These are phyloP conservation scores for Echinops telfairi DNA, from an alignment of 2,113 vertebrate genomes.

Conservation along the genomic window DNA sequence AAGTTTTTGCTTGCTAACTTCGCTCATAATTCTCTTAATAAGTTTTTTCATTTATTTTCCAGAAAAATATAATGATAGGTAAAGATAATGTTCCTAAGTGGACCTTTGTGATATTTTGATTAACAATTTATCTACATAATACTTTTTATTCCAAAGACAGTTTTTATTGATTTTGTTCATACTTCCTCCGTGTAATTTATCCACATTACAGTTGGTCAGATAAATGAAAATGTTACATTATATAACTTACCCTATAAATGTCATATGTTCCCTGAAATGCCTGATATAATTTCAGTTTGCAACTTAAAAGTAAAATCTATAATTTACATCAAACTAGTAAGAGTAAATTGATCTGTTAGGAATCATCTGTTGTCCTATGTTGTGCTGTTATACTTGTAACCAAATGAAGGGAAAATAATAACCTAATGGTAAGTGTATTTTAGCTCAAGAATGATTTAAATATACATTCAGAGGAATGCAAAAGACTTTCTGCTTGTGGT, in stretches of 20 bases:
- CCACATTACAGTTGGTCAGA: not conserved
- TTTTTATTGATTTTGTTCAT: not conserved
- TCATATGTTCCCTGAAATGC: not conserved
- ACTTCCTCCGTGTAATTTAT: not conserved
- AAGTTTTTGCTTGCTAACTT: slow-evolving; percentile 68
- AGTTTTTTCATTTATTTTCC: slow-evolving; percentile 31
- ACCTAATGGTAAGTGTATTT: not conserved
- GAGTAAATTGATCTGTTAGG: not conserved
- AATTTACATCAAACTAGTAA: not conserved
- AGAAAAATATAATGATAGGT: slow-evolving; percentile 3
- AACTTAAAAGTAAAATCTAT: not conserved
- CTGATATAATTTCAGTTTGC: not conserved
- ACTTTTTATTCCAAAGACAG: slow-evolving; percentile 39
- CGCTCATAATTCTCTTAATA: slow-evolving; percentile 33
- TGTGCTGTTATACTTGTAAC: not conserved
- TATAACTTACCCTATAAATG: not conserved
- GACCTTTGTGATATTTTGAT: slow-evolving; percentile 51
- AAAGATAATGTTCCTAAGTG: slow-evolving; percentile 25
- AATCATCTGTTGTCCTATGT: not conserved
- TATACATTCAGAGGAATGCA: not conserved
- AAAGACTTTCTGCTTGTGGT: not conserved
- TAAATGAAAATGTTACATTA: slow-evolving; percentile 4
- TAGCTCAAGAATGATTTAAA: slow-evolving; percentile 1
- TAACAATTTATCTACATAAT: slow-evolving; percentile 52
- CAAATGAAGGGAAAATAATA: not conserved